Evolutionary conservation across 2,888 invertebrate genomes (phyloP).

Genomic region (Ommatoiulus sabulosus): DNA sequence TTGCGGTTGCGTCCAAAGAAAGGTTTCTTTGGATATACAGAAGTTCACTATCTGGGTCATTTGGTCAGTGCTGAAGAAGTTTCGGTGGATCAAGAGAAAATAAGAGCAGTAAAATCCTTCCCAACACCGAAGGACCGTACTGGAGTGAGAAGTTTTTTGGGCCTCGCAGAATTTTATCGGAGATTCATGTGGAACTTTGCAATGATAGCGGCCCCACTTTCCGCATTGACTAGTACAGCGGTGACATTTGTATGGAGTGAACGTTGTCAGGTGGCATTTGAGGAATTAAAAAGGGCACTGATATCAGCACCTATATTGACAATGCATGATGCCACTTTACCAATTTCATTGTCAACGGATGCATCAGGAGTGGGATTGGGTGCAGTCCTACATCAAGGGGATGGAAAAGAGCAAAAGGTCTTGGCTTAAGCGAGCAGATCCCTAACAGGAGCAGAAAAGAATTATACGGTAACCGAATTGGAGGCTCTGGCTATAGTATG

Average conservation of each 20-base stretch:
- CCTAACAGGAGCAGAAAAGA: background rate
- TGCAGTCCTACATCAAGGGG: background rate
- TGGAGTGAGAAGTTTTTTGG: constrained; percentile 44
- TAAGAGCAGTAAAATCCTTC: background rate
- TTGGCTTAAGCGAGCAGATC: background rate
- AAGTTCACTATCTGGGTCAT: background rate
- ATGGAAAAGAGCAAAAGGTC: background rate
- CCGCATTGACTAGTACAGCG: background rate
- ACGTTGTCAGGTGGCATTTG: background rate
- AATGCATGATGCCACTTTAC: background rate
- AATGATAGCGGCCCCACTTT: background rate
- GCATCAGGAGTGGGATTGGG: no score
- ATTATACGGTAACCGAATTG: constrained; percentile 10
- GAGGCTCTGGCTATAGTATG: no score
- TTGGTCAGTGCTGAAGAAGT: background rate
- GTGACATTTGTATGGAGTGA: background rate
- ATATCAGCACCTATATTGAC: background rate
- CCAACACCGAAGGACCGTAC: background rate
- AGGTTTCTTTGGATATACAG: background rate
- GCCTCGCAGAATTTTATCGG: constrained; percentile 25
- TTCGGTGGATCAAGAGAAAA: background rate
- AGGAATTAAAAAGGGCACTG: background rate
- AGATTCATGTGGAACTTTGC: constrained; percentile 28
- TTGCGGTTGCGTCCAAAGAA: background rate
- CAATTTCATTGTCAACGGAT: no score